phyloP scores from a whole-genome alignment of 2,113 vertebrate species.

The Thunnus maccoyii region DNA sequence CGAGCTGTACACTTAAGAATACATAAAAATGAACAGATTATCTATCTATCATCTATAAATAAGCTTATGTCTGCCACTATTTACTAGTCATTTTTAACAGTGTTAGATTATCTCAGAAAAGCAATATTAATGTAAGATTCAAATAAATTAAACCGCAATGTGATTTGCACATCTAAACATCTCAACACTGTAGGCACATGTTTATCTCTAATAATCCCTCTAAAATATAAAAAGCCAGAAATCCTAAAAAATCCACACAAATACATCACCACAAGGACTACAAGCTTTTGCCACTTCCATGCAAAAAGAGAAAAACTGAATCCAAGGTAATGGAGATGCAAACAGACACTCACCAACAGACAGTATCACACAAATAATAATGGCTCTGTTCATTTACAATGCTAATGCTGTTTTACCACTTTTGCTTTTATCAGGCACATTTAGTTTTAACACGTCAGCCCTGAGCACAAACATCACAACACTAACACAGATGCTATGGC shows the following conservation, averaged over 20 bases:
- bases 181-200: neutral
- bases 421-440: constrained; percentile 86
- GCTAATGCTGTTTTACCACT: constrained; percentile 80
- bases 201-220: neutral
- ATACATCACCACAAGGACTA: constrained; percentile 14
- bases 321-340: constrained; percentile 66
- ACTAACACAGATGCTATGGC: constrained; percentile 84
- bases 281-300: constrained; percentile 78
- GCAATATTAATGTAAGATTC: neutral
- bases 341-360: constrained; percentile 59
- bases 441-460: constrained; percentile 44
- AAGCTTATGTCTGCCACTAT: neutral
- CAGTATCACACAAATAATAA: constrained; percentile 56
- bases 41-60: constrained; percentile 6
- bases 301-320: constrained; percentile 77
- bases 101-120: constrained; percentile 1
- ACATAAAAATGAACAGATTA: constrained; percentile 14
- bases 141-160: neutral
- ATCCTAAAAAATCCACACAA: constrained; percentile 17
- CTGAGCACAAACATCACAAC: constrained; percentile 78
- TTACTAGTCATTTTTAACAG: neutral
- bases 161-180: neutral
- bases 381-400: constrained; percentile 40
- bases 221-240: constrained; percentile 26
- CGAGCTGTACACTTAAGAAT: neutral